These are phyloP conservation scores for Aurelia aurita complex sp. Pacific DNA, from an alignment of 30 jellyfish, hydroid and myxozoan species.

Conservation along the genomic window DNA sequence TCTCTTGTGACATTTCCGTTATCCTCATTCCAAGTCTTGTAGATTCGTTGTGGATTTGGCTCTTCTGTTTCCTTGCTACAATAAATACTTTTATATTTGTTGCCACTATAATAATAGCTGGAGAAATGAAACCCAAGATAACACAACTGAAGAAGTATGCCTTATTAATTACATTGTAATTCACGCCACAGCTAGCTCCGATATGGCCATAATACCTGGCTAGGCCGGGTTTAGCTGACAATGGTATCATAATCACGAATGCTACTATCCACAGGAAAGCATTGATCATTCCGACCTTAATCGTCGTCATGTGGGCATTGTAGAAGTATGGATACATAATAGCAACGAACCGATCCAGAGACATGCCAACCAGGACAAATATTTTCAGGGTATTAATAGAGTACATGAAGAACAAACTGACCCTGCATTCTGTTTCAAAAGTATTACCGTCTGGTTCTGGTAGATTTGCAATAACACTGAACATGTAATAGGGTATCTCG, in stretches of 20 bases:
- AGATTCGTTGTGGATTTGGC: neutral
- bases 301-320: constrained; percentile 6
- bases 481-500: constrained; percentile 38
- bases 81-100: constrained; percentile 31
- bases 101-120: neutral
- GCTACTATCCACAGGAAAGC: constrained; percentile 14
- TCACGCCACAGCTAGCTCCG: constrained; percentile 46
- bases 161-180: constrained; percentile 7
- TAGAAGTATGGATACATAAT: constrained; percentile 30
- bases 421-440: constrained; percentile 12
- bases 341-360: constrained; percentile 39
- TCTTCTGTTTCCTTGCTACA: constrained; percentile 26
- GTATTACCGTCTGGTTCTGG: constrained; percentile 7
- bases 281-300: neutral
- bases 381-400: constrained; percentile 17
- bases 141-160: neutral
- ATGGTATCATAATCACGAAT: neutral
- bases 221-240: constrained; percentile 20
- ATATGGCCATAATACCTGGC: constrained; percentile 13
- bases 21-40: neutral
- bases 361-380: constrained; percentile 29
- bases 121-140: neutral
- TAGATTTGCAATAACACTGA: constrained; percentile 12
- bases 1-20: too few relatives aligned
- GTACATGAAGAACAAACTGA: constrained; percentile 13